Evolutionary conservation across 2,888 invertebrate species (phyloP).

Genomic region (Trichopoda pennipes): DNA sequence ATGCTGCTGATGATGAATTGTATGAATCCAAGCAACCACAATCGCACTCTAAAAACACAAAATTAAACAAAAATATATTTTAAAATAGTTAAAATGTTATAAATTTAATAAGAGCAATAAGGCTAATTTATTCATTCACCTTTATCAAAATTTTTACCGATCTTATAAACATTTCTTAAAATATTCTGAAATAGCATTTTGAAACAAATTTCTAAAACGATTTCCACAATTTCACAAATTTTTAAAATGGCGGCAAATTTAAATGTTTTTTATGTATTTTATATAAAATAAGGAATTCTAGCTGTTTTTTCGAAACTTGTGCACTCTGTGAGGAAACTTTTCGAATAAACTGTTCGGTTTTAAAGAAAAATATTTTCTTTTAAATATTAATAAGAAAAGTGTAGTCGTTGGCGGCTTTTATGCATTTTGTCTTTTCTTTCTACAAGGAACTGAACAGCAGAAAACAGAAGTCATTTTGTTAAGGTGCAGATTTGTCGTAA

Average conservation of each 20-base stretch:
- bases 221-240: slow-evolving; percentile 54
- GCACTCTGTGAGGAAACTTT: slow-evolving; percentile 49
- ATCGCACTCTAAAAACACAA: slow-evolving; percentile 77
- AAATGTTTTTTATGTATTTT: background rate
- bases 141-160: slow-evolving; percentile 60
- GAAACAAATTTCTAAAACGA: slow-evolving; percentile 45
- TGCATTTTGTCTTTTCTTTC: slow-evolving; percentile 25
- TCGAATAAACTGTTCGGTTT: slow-evolving; percentile 63
- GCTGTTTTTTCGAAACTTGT: slow-evolving; percentile 59
- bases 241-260: slow-evolving; percentile 16
- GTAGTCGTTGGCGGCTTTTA: slow-evolving; percentile 71
- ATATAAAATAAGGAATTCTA: background rate
- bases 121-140: slow-evolving; percentile 23
- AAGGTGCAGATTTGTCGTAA: slow-evolving; percentile 62
- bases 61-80: background rate
- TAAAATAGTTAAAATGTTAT: background rate
- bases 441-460: slow-evolving; percentile 55
- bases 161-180: slow-evolving; percentile 58
- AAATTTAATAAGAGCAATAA: background rate
- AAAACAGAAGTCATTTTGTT: slow-evolving; percentile 33
- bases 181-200: slow-evolving; percentile 66
- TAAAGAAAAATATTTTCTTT: slow-evolving; percentile 61
- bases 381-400: slow-evolving; percentile 33
- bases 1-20: slow-evolving; percentile 65
- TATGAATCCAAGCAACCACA: slow-evolving; percentile 81